These are phyloP conservation scores for Chrysaora quinquecirrha DNA, from an alignment of 30 jellyfish, hydroid and myxozoan species.

Conservation along the genomic window DNA sequence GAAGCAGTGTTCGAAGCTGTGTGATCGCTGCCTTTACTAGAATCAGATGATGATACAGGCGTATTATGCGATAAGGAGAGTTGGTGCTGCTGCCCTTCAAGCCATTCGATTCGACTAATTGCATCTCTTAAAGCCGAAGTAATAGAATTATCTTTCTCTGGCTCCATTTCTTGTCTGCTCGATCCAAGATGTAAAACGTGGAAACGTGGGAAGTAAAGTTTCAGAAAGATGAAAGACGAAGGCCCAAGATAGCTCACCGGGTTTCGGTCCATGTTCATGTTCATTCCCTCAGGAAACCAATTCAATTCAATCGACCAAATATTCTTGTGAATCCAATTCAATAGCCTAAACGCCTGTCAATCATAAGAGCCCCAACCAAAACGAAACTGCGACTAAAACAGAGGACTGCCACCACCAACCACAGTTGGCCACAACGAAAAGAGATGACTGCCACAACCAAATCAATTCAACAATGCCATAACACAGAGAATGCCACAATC, in stretches of 20 bases:
- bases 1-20: not conserved
- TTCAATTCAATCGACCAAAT: not conserved
- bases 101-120: not conserved
- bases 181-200: not conserved
- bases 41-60: not conserved
- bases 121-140: not conserved
- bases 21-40: not conserved
- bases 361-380: not conserved
- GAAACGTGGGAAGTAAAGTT: not conserved
- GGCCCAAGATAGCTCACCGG: conserved; percentile 6
- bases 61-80: not conserved
- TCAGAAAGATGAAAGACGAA: not conserved
- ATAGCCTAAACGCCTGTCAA: not conserved
- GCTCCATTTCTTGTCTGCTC: not conserved
- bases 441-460: not conserved
- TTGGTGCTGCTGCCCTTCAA: conserved; percentile 1
- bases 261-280: not conserved
- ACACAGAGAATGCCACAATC: not conserved
- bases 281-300: not conserved
- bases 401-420: not conserved
- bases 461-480: not conserved
- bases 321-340: not conserved
- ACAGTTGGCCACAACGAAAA: not conserved
- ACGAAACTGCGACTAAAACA: conserved; percentile 1
- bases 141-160: not conserved